Evolutionary conservation across 53 echinoderm and acorn worm genomes (phyloP), one percentile per base, ranked within the genome.

Genomic region (Mesocentrotus franciscanus): DNA sequence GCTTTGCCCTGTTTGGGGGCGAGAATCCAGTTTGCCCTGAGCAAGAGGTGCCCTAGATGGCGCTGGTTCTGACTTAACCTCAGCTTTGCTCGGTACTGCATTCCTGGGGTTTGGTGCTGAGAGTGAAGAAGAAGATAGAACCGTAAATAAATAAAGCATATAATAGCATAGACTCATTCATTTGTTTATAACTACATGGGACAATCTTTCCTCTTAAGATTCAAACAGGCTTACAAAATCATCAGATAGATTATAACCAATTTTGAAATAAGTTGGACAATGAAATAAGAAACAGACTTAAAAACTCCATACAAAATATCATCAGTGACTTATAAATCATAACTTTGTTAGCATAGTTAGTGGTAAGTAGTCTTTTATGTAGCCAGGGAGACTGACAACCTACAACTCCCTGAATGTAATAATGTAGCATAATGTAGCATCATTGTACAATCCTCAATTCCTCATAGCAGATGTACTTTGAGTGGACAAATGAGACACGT

Each of bases 1-100:
- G 89, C 18, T 84, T 87, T 60, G 95, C 78, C 85, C 84, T 78
- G 64, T 95, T 91, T 85, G 95, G n/a, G 95, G 85, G 8, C 64
- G 95, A 39, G 91, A 92, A 33, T 97, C 96, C 27, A 98, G 95
- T 66, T 96, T 96, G 68, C 98, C 98, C 49, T 98, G 98, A 61
- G 95, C 96, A 26, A 98, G 93, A 16, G 98, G 95, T 76, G 97
- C 96, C 91, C 97, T 68, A 5, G 85, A 34, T 10, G 60, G 15
- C 30, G 49, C 42, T 1, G 49, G 62, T 24, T 83, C 30, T 33
- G 61, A 93, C 78, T 87, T 87, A 59, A 87, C 87, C 87, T 87
- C 66, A 60, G 60, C 8, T 33, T 78, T 94, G 60, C 61, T 78
- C 60, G 87, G 87, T 57, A 94, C 83, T 81, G 94, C 66, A 94